phyloP scores from a whole-genome alignment of 2,888 invertebrate species.

The Nemotelus pantherinus region DNA sequence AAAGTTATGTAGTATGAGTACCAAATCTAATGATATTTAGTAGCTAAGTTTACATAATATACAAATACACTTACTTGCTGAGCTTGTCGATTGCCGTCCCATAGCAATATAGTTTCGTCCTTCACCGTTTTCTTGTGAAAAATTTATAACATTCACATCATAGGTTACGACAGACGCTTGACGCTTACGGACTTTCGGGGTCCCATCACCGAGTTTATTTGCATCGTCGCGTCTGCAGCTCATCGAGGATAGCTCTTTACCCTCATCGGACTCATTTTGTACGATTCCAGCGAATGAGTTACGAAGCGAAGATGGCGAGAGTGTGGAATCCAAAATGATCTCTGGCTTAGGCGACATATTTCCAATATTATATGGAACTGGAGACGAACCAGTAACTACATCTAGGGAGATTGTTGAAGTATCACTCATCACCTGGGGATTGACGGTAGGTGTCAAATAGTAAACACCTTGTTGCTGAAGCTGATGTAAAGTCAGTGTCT shows the following conservation, averaged over 20 bases:
- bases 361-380: conserved; percentile 47
- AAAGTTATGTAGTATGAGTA: too few species aligned
- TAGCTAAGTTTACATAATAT: background rate
- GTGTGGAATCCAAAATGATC: conserved; percentile 64
- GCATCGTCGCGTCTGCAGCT: conserved; percentile 29
- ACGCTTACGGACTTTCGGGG: conserved; percentile 60
- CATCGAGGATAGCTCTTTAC: conserved; percentile 51
- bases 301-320: conserved; percentile 60
- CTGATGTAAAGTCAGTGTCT: conserved; percentile 49
- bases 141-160: conserved; percentile 65
- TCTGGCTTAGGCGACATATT: conserved; percentile 63
- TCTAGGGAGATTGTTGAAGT: conserved; percentile 64
- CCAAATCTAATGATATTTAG: background rate
- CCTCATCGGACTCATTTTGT: conserved; percentile 53
- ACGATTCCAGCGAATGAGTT: background rate
- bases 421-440: conserved; percentile 58
- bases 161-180: conserved; percentile 65
- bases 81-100: conserved; percentile 64
- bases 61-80: conserved; percentile 61
- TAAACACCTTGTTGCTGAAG: conserved; percentile 61
- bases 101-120: conserved; percentile 64
- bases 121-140: conserved; percentile 63
- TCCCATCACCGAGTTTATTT: conserved; percentile 24
- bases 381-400: conserved; percentile 60
- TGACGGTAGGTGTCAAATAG: conserved; percentile 60